phyloP scores from a whole-genome alignment of 2,888 invertebrate species.

The Cactoblastis cactorum region DNA sequence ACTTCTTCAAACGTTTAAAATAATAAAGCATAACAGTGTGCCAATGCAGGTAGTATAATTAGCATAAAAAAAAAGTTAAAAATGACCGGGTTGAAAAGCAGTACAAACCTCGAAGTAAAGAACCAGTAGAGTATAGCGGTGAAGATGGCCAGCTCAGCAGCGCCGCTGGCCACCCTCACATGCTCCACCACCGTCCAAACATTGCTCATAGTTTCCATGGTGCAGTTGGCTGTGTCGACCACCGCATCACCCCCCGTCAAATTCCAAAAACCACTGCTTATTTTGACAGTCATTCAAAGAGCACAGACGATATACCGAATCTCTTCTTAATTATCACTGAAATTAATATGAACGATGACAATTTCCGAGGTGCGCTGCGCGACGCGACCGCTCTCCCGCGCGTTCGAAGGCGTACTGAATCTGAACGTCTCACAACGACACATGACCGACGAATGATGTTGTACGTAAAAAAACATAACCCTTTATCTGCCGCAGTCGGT shows the following conservation, averaged over 20 bases:
- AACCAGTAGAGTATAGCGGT: conserved; percentile 81
- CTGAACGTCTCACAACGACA: background rate
- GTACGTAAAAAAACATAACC: no score
- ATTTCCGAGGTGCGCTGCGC: conserved; percentile 31
- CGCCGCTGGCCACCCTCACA: conserved; percentile 76
- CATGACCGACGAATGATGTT: conserved; percentile 7
- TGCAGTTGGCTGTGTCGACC: conserved; percentile 36
- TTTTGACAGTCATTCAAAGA: conserved; percentile 38
- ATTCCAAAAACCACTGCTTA: conserved; percentile 49
- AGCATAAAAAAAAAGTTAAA: background rate
- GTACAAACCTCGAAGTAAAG: conserved; percentile 79
- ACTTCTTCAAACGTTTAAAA: no score
- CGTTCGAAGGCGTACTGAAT: conserved; percentile 14
- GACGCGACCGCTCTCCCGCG: conserved; percentile 15
- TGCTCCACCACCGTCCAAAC: conserved; percentile 73
- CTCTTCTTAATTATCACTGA: conserved; percentile 12
- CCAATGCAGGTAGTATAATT: background rate
- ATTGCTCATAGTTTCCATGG: conserved; percentile 70
- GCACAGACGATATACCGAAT: conserved; percentile 13
- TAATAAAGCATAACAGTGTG: background rate
- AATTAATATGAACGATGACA: conserved; percentile 24
- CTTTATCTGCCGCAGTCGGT: no score
- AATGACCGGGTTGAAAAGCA: background rate
- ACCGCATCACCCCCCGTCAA: conserved; percentile 66
- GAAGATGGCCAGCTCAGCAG: conserved; percentile 81